Evolutionary conservation across 2,113 vertebrate species (phyloP).

Genomic region (Hyperopisus bebe): DNA sequence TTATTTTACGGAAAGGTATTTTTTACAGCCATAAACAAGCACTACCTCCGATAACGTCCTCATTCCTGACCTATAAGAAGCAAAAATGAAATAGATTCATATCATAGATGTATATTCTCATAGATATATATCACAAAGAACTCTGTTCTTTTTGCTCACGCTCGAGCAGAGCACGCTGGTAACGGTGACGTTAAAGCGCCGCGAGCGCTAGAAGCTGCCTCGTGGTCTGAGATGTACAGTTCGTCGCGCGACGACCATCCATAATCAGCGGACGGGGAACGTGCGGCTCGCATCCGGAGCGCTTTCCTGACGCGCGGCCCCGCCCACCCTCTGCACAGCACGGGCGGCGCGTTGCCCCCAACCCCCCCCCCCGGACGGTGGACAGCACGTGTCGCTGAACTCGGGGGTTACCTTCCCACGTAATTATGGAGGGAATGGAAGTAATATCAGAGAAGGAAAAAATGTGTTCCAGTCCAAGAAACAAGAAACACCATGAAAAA

Average conservation of each 20-base stretch:
- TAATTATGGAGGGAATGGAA: neutral
- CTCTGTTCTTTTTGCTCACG: neutral
- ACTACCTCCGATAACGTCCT: neutral
- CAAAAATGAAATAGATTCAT: slow-evolving; percentile 6
- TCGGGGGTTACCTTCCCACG: neutral
- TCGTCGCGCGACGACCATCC: neutral
- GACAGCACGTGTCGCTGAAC: neutral
- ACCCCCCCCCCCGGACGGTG: neutral
- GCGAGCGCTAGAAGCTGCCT: neutral
- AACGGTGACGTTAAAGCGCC: neutral
- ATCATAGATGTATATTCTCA: neutral
- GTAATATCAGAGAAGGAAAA: neutral
- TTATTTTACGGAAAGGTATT: neutral
- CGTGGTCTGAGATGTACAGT: neutral
- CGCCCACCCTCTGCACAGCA: neutral
- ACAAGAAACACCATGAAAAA: slow-evolving; percentile 4
- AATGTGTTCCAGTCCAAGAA: neutral
- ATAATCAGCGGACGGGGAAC: neutral
- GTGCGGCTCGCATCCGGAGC: neutral
- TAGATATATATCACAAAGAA: neutral
- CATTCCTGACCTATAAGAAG: neutral
- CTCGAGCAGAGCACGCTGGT: neutral
- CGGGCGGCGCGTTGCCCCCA: neutral
- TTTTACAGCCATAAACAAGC: neutral
- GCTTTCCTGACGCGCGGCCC: neutral